phyloP scores from a whole-genome alignment of 2,797 vertebrate species.

The Moxostoma hubbsi region DNA sequence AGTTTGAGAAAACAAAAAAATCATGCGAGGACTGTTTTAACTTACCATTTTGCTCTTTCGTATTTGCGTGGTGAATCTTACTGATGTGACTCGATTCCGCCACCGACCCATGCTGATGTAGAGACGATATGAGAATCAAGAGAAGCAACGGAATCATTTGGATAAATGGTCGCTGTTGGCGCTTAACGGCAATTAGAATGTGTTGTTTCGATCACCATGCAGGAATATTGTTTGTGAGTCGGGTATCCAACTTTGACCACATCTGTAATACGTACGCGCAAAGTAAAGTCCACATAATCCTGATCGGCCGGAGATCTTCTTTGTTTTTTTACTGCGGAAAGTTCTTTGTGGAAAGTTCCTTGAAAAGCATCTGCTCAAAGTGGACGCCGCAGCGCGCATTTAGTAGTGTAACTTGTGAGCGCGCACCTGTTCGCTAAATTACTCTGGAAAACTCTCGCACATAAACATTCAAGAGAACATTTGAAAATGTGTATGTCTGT shows the following conservation, averaged over 20 bases:
- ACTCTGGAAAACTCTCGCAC: constrained; percentile 1
- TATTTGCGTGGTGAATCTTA: constrained; percentile 86
- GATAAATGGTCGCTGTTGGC: constrained; percentile 82
- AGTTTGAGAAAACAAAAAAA: neutral
- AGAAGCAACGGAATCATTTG: constrained; percentile 96
- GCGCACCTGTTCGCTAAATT: constrained; percentile 76
- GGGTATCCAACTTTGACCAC: constrained; percentile 85
- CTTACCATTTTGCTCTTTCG: constrained; percentile 96
- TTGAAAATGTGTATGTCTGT: neutral
- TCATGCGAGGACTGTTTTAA: neutral
- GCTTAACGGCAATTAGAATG: constrained; percentile 75
- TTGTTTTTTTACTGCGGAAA: constrained; percentile 38
- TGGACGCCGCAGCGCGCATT: constrained; percentile 65
- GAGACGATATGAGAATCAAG: constrained; percentile 90
- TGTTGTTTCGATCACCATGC: constrained; percentile 78
- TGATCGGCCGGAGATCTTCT: constrained; percentile 77
- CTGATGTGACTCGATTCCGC: constrained; percentile 89
- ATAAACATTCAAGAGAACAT: neutral
- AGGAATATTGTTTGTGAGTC: constrained; percentile 80
- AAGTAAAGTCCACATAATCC: constrained; percentile 93
- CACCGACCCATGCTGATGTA: constrained; percentile 84
- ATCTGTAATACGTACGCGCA: constrained; percentile 81
- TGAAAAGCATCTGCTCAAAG: constrained; percentile 66
- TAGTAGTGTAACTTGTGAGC: constrained; percentile 52
- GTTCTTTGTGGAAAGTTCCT: constrained; percentile 54